Conservation (phyloP, 1,140 invertebrate genomes). For the Drosophila orosa region DNA sequence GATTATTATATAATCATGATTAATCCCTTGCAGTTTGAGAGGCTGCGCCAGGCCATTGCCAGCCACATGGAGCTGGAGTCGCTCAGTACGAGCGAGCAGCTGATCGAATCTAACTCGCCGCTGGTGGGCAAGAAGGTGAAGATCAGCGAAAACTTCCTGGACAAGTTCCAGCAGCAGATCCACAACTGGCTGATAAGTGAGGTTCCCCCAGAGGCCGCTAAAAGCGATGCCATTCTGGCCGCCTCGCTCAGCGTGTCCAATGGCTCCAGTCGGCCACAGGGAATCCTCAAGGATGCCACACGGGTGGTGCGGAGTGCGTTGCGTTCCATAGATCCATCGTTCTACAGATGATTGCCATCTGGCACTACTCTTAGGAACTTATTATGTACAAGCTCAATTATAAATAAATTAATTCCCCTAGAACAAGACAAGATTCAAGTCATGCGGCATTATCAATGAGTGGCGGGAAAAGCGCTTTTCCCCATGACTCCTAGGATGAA, state of each 20-base stretch:
- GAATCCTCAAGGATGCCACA: slow-evolving; percentile 53
- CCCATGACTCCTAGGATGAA: not conserved
- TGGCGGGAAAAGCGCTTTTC: not conserved
- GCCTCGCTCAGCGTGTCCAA: slow-evolving; percentile 62
- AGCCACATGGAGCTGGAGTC: slow-evolving; percentile 38
- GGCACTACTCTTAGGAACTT: slow-evolving; percentile 15
- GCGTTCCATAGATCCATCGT: slow-evolving; percentile 12
- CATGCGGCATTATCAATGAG: not conserved
- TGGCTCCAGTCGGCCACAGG: slow-evolving; percentile 50
- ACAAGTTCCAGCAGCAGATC: slow-evolving; percentile 70
- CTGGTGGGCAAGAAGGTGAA: slow-evolving; percentile 68
- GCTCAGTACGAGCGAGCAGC: not conserved
- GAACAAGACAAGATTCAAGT: slow-evolving; percentile 10
- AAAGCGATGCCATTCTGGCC: slow-evolving; percentile 33
- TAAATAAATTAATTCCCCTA: slow-evolving; percentile 58
- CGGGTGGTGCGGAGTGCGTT: slow-evolving; percentile 57
- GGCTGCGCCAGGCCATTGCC: slow-evolving; percentile 55
- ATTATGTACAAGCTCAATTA: slow-evolving; percentile 46
- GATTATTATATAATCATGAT: no score
- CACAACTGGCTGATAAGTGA: slow-evolving; percentile 67
- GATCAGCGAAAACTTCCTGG: slow-evolving; percentile 57
- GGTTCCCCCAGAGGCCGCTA: slow-evolving; percentile 11
- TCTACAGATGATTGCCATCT: slow-evolving; percentile 30
- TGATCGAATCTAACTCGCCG: slow-evolving; percentile 54
- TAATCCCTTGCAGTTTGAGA: slow-evolving; percentile 51